phyloP scores from a whole-genome alignment of 92 coral and sea anemone genomes.

The Epizoanthus fatuus region DNA sequence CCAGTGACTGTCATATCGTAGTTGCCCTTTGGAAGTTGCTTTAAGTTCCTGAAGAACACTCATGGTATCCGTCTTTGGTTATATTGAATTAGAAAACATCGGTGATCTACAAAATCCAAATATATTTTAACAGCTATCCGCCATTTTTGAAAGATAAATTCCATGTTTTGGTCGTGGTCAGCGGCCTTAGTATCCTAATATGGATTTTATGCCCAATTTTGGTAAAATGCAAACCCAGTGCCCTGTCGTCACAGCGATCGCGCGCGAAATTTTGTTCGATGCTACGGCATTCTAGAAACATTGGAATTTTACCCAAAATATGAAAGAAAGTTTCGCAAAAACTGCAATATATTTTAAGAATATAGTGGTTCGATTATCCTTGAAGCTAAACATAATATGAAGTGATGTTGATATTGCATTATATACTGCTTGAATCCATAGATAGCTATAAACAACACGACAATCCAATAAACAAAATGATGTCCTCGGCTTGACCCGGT shows the following conservation, averaged over 20 bases:
- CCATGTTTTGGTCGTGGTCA: neutral
- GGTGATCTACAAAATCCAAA: neutral
- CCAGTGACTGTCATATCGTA: slow-evolving; percentile 79
- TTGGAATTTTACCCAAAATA: neutral
- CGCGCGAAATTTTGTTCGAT: neutral
- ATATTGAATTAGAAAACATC: neutral
- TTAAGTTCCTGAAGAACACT: slow-evolving; percentile 66
- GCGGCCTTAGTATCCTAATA: neutral
- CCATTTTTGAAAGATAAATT: neutral
- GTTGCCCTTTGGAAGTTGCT: slow-evolving; percentile 77
- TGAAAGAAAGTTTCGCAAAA: neutral
- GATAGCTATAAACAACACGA: slow-evolving; percentile 15
- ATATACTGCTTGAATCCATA: neutral
- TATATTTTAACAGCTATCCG: neutral
- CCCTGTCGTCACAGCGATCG: slow-evolving; percentile 10
- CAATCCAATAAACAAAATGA: neutral
- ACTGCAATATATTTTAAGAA: neutral
- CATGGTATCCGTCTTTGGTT: neutral
- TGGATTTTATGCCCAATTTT: neutral
- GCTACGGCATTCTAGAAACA: slow-evolving; percentile 1
- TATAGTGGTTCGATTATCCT: neutral
- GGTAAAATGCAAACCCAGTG: slow-evolving; percentile 13
- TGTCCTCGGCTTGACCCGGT: no score
- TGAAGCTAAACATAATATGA: neutral
- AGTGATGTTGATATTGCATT: neutral